Conservation (phyloP, 1,140 invertebrate genomes). For the Drosophila leontia region DNA sequence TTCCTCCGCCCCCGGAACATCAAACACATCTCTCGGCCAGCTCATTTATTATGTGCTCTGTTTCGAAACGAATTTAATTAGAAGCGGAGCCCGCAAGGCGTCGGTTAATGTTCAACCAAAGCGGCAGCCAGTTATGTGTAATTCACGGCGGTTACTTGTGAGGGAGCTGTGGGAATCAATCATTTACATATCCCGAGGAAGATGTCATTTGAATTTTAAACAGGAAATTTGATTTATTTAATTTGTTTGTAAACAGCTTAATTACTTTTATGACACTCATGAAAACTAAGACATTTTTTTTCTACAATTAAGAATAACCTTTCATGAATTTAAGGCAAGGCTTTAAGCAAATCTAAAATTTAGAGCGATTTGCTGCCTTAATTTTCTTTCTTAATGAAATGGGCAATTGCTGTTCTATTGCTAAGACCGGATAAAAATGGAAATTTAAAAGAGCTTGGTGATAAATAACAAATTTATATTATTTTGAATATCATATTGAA, state of each 20-base stretch:
- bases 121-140: conserved; percentile 29
- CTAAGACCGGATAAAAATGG: no score
- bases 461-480: not conserved
- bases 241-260: not conserved
- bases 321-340: no score
- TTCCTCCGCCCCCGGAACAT: conserved; percentile 1
- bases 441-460: no score
- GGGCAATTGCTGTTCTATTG: no score
- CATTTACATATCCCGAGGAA: not conserved
- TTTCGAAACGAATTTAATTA: conserved; percentile 70
- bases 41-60: conserved; percentile 52
- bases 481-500: not conserved
- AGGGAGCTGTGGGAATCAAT: conserved; percentile 3
- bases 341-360: no score
- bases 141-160: conserved; percentile 20
- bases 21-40: conserved; percentile 32
- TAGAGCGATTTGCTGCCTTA: no score
- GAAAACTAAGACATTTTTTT: no score
- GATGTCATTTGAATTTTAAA: conserved; percentile 7
- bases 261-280: no score
- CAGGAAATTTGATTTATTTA: not conserved
- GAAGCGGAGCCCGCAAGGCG: conserved; percentile 55
- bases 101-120: conserved; percentile 37
- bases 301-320: no score
- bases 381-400: no score